Percentiles rank a stretch among this genome's conserved stretches.
Conservation (phyloP, 2,113 vertebrate species). For the Sturnus vulgaris region DNA sequence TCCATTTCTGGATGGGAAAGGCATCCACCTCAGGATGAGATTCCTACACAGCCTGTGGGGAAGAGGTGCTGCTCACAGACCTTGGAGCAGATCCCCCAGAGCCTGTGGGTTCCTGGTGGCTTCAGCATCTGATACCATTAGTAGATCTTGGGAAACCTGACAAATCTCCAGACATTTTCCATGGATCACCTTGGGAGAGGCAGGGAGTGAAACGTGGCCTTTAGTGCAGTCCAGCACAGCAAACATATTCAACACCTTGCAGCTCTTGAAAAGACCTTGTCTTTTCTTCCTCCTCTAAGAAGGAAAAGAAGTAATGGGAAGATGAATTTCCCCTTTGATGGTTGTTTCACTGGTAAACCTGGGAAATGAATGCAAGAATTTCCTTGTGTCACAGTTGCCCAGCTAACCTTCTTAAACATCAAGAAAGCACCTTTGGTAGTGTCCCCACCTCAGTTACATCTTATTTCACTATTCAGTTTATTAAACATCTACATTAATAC, state of each 20-base stretch:
- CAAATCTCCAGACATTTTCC: not conserved
- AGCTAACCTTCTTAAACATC: not conserved
- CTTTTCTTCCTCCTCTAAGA: not conserved
- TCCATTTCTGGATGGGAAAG: fast-evolving
- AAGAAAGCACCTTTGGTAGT: not conserved
- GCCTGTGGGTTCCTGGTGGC: not conserved
- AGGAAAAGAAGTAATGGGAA: not conserved
- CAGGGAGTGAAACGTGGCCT: not conserved
- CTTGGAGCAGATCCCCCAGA: not conserved
- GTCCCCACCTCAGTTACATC: not conserved
- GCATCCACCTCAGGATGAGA: not conserved
- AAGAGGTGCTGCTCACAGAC: not conserved
- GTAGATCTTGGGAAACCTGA: not conserved
- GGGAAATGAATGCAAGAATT: not conserved
- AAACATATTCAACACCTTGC: not conserved
- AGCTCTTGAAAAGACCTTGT: not conserved
- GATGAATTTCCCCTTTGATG: not conserved
- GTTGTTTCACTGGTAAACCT: not conserved
- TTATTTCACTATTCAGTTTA: not conserved
- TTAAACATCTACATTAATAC: not conserved
- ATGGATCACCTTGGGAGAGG: not conserved
- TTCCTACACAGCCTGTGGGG: not conserved
- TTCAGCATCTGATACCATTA: not conserved
- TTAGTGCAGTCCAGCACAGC: not conserved
- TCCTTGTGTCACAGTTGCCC: not conserved